Evolutionary conservation across 2,113 vertebrate genomes (phyloP), one percentile per base, ranked within the genome.

Genomic region (Eolophus roseicapilla): DNA sequence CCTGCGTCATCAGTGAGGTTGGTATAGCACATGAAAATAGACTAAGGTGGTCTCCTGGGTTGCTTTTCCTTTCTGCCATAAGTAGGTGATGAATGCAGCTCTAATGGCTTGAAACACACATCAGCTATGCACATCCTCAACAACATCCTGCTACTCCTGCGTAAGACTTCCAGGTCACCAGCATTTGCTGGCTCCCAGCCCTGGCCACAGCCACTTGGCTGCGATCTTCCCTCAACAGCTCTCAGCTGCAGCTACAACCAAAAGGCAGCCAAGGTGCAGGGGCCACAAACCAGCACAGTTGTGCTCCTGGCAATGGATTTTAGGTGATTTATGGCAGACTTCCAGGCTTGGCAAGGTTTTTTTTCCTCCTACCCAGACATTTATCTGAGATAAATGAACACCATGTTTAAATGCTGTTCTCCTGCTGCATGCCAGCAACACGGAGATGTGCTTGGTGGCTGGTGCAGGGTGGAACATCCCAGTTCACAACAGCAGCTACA

Each of bases 401-500:
- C 0, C 0, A 23, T 31, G n/a, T 62, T 76, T 35, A 90, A 70
- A 19, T 59, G 71, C 53, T 44, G 49, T 17, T 85, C 57, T 82
- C 52, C 65, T 1, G 1, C 63, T 44, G 44, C 1, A 0, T 10
- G 17, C 29, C 60, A 57, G 43, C 6, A 3, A 46, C 1, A 6
- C 1, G 1, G 13, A 55, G 29, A 49, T 55, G 57, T 52, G 39
- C 50, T 33, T 35, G 16, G 57, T 3, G 2, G 25, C 55, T 60
- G 24, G 17, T 31, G 10, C 3, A 37, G 31, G 44, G 60, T 2
- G 2, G 83, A 88, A 52, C 24, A 57, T 37, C 49, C 43, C 41
- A 16, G 33, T 23, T 90, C 16, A 39, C 25, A 73, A 25, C 1
- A 2, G 52, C n/a, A 89, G 37, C 1, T 0, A 1, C 13, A 25